phyloP scores from a whole-genome alignment of 2,797 vertebrate species.

The Meriones psammophilus region DNA sequence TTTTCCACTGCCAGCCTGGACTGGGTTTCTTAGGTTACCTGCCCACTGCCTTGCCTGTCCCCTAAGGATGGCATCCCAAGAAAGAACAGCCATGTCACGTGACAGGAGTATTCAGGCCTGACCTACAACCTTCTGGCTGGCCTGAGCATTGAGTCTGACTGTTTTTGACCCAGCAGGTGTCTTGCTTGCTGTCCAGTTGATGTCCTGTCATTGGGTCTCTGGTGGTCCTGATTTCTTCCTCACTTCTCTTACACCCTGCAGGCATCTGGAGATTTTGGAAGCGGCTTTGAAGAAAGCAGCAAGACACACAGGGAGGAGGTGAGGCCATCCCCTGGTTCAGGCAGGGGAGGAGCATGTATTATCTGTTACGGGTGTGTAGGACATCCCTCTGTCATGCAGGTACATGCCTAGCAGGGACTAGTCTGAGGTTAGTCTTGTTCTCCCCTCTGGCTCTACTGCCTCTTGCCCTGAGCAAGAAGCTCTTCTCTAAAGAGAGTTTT shows the following conservation, averaged over 20 bases:
- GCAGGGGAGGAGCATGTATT: neutral
- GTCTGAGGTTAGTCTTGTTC: neutral
- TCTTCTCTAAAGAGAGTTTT: neutral
- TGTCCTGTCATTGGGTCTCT: accelerated
- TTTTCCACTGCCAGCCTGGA: neutral
- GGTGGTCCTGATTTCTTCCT: neutral
- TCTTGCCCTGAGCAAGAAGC: neutral
- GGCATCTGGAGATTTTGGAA: slow-evolving; percentile 88
- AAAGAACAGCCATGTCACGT: neutral
- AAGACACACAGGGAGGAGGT: slow-evolving; percentile 48
- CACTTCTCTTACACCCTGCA: neutral
- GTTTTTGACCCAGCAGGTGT: too few relatives aligned
- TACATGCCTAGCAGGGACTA: neutral
- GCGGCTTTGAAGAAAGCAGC: slow-evolving; percentile 78
- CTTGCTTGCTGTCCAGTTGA: neutral
- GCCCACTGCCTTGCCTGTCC: too few relatives aligned
- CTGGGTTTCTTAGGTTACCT: neutral
- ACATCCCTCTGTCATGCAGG: too few relatives aligned
- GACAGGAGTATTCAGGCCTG: neutral
- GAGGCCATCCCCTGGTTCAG: accelerated
- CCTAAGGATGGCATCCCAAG: neutral
- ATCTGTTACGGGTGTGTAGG: neutral
- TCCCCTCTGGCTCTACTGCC: neutral
- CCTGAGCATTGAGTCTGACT: neutral
- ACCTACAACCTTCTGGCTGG: neutral